phyloP scores from a whole-genome alignment of 2,113 vertebrate genomes.

The Scatophagus argus region DNA sequence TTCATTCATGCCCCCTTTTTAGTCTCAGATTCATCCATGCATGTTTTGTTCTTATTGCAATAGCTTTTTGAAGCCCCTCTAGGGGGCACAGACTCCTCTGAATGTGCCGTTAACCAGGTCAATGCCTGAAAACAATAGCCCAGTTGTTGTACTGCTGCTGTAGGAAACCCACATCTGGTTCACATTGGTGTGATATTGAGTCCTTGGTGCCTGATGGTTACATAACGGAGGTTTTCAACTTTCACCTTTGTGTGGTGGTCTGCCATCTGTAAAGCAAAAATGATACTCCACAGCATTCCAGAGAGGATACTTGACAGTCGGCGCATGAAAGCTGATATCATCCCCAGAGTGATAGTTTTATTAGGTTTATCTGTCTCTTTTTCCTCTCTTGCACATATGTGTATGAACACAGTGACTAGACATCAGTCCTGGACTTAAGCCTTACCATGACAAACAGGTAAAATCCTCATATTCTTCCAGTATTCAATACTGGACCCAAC shows the following conservation, averaged over 20 bases:
- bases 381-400: neutral
- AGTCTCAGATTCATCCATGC: conserved; percentile 4
- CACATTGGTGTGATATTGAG: conserved; percentile 52
- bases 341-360: conserved; percentile 8
- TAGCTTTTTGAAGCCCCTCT: conserved; percentile 7
- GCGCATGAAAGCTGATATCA: conserved; percentile 15
- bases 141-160: conserved; percentile 64
- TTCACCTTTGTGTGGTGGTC: conserved; percentile 64
- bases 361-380: conserved; percentile 20
- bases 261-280: conserved; percentile 54
- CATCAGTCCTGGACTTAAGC: conserved; percentile 11
- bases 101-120: conserved; percentile 52
- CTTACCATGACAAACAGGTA: conserved; percentile 26
- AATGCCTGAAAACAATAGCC: conserved; percentile 68
- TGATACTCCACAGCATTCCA: conserved; percentile 46
- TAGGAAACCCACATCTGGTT: conserved; percentile 77
- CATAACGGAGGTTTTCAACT: conserved; percentile 61
- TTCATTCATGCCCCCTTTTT: neutral
- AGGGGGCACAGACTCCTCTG: conserved; percentile 17
- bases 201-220: conserved; percentile 59
- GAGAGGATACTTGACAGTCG: conserved; percentile 27
- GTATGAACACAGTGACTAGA: conserved; percentile 6
- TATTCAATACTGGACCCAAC: neutral
- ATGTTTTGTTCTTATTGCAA: conserved; percentile 7
- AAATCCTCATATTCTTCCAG: conserved; percentile 14